phyloP scores from a whole-genome alignment of 2,797 vertebrate genomes.

The Synaphobranchus kaupii region DNA sequence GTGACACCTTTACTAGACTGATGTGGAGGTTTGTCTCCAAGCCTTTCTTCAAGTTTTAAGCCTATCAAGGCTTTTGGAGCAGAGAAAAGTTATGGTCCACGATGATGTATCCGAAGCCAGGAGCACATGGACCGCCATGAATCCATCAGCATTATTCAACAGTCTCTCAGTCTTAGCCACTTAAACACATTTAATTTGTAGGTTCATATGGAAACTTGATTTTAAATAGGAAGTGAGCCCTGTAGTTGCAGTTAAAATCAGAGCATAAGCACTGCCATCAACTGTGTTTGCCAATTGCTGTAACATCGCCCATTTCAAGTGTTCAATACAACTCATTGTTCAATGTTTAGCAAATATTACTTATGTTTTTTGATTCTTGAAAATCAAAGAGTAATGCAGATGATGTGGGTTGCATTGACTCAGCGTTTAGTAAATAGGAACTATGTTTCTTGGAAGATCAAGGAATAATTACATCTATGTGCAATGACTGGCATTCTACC shows the following conservation, averaged over 20 bases:
- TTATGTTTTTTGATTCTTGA: neutral
- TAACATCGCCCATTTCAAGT: conserved; percentile 28
- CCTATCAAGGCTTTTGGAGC: too few relatives aligned
- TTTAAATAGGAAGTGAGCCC: conserved; percentile 26
- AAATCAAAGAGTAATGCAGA: neutral
- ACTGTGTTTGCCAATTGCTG: conserved; percentile 30
- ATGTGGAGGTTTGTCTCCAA: neutral
- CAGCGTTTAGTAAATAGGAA: neutral
- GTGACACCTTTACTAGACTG: neutral
- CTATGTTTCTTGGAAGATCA: too few relatives aligned
- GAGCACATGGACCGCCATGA: neutral
- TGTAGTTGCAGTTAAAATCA: conserved; percentile 45
- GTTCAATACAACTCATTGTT: neutral
- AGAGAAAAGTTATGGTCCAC: neutral
- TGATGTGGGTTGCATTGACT: neutral
- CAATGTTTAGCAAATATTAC: neutral
- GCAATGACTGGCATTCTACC: too few relatives aligned
- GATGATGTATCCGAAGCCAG: neutral
- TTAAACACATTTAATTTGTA: conserved; percentile 25
- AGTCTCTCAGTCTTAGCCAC: neutral
- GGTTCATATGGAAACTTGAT: conserved; percentile 20
- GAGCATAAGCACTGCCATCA: conserved; percentile 20
- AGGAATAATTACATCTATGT: too few relatives aligned
- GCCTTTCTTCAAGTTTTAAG: too few relatives aligned
- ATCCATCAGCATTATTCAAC: neutral